Evolutionary conservation across 2,888 invertebrate species (phyloP).

Genomic region (Hemaris fuciformis): DNA sequence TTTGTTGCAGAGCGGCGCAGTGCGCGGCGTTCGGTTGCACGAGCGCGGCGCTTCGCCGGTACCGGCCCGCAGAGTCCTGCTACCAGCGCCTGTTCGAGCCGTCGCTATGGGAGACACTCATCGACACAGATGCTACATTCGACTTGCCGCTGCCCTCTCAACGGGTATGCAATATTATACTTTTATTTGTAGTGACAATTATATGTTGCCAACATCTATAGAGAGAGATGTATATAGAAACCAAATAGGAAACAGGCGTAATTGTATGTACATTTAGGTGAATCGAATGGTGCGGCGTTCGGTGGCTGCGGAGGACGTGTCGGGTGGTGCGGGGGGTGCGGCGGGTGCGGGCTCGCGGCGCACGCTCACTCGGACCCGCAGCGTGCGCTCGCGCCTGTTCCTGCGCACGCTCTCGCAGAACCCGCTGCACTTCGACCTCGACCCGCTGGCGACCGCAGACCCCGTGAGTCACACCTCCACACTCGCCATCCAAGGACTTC

Average conservation of each 20-base stretch:
- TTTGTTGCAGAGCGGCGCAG: slow-evolving; percentile 38
- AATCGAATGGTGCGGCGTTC: slow-evolving; percentile 29
- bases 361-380: slow-evolving; percentile 9
- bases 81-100: slow-evolving; percentile 34
- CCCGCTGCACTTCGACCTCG: slow-evolving; percentile 56
- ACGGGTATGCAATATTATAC: slow-evolving; percentile 21
- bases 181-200: too few species aligned
- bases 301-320: slow-evolving; percentile 23
- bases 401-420: slow-evolving; percentile 59
- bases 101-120: slow-evolving; percentile 34
- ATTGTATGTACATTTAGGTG: slow-evolving; percentile 19
- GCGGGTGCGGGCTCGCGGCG: neutral
- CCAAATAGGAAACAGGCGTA: too few species aligned
- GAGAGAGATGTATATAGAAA: too few species aligned
- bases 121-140: slow-evolving; percentile 29
- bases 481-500: neutral
- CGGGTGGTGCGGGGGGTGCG: neutral
- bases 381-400: slow-evolving; percentile 45
- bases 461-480: neutral
- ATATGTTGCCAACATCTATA: too few species aligned
- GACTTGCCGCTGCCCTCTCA: slow-evolving; percentile 29
- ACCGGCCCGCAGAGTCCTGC: slow-evolving; percentile 32
- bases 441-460: slow-evolving; percentile 30
- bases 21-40: slow-evolving; percentile 50
- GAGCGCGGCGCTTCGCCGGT: slow-evolving; percentile 43